These are phyloP conservation scores for Hyphantria cunea DNA, from an alignment of 1,140 invertebrate genomes.

Conservation along the genomic window DNA sequence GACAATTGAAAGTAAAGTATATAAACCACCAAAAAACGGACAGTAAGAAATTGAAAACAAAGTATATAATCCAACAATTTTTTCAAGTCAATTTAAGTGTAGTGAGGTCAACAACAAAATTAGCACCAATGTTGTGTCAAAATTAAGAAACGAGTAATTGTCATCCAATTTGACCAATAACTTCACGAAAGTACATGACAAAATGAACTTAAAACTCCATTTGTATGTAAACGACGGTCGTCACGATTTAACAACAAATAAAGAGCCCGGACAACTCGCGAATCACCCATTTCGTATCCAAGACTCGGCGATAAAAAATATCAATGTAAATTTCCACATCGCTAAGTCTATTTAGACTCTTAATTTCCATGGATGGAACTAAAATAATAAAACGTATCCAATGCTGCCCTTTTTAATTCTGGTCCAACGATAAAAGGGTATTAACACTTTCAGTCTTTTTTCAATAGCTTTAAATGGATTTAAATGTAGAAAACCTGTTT, in stretches of 20 bases:
- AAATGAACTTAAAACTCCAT: conserved; percentile 26
- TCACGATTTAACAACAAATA: conserved; percentile 32
- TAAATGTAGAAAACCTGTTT: not conserved
- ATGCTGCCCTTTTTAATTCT: conserved; percentile 13
- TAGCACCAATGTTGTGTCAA: too few relatives aligned
- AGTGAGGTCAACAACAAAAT: too few relatives aligned
- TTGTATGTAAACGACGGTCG: conserved; percentile 32
- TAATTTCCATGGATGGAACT: conserved; percentile 16
- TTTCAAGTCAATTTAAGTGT: too few relatives aligned
- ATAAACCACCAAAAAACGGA: too few relatives aligned
- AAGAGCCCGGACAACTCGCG: conserved; percentile 28
- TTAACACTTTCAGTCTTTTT: not conserved
- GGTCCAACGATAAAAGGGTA: conserved; percentile 16
- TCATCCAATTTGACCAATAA: conserved; percentile 11
- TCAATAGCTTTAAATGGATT: too few relatives aligned
- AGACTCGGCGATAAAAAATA: conserved; percentile 27
- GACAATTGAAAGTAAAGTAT: too few relatives aligned
- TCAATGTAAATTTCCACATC: conserved; percentile 28
- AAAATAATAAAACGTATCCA: conserved; percentile 15
- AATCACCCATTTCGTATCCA: conserved; percentile 28
- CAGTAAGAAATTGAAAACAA: too few relatives aligned
- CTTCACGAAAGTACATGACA: conserved; percentile 15
- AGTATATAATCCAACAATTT: too few relatives aligned
- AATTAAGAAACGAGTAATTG: conserved; percentile 1
- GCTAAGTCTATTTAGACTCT: conserved; percentile 24